Evolutionary conservation across 2,797 vertebrate species (phyloP), one percentile per base, ranked within the genome.

Genomic region (Sebastes paucispinis): DNA sequence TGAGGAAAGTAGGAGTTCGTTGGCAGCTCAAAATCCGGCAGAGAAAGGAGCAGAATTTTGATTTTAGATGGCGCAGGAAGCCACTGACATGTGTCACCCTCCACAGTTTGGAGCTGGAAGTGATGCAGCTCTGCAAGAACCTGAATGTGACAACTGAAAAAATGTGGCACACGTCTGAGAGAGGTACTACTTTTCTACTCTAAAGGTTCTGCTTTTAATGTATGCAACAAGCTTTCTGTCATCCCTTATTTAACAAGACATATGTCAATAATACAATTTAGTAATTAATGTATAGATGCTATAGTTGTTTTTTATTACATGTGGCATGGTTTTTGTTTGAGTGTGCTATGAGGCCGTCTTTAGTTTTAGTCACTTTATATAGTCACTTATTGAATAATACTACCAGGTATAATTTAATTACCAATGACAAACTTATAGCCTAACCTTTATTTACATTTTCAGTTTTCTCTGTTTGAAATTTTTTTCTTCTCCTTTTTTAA

Each of bases 71-170:
- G 79, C 80, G 83, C 32, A 74, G 60, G 69, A 81, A 89, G 75
- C 73, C 77, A n/a, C 80, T 77, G 75, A 88, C 79, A 87, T 52
- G 8, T 64, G 87, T 85, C 88, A 85, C 60, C 83, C 75, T 85
- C 65, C 60, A 58, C 80, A 47, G 75, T 13, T 63, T 67, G 69
- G 54, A 73, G 79, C 66, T 52, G 69, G 80, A 80, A 65, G 25
- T 72, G 82, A 69, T 22, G 65, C 74, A 52, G 77, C 70, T 65
- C 43, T 74, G 70, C 71, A 27, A 65, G 52, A 80, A 66, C 63
- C 47, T 34, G 32, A 81, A 55, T 55, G 75, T 83, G 78, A 85
- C 73, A 58, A 59, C 16, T 63, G 77, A 69, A 76, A 75, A 76
- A 31, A 32, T 32, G 47, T 43, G 82, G 43, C 77, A 69, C 66